Percentiles rank a stretch among this genome's conserved stretches.
Conservation (phyloP, 2,113 vertebrate genomes). For the Gavia stellata region DNA sequence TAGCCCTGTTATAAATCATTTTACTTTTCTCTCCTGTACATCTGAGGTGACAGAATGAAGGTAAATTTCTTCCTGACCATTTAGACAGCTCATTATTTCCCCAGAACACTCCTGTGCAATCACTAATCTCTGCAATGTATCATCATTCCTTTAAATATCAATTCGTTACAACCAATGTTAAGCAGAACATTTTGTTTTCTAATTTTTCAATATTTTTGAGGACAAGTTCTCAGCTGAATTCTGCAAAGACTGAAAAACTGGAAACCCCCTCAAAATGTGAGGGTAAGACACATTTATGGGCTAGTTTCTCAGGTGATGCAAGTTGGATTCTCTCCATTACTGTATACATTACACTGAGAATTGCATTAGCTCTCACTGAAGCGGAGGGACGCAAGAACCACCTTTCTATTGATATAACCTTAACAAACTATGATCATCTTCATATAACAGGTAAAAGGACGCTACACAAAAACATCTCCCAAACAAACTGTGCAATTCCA, state of each 20-base stretch:
- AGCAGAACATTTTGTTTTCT: neutral
- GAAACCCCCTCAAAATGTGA: neutral
- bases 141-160: conserved; percentile 7
- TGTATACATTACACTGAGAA: accelerated
- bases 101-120: neutral
- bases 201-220: neutral
- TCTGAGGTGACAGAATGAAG: neutral
- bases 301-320: neutral
- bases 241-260: neutral
- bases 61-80: neutral
- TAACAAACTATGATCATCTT: neutral
- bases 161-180: neutral
- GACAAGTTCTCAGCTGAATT: neutral
- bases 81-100: conserved; percentile 38
- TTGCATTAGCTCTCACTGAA: neutral
- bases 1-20: conserved; percentile 15
- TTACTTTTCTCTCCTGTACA: neutral
- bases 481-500: neutral
- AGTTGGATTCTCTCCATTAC: neutral
- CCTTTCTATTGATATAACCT: neutral
- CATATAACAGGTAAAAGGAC: neutral
- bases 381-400: neutral
- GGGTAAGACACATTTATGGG: neutral
- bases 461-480: neutral
- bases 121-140: neutral